Percentiles rank a stretch among this genome's conserved stretches.
These are phyloP conservation scores for Cacatua alba DNA, from an alignment of 2,113 vertebrate species.

Conservation along the genomic window DNA sequence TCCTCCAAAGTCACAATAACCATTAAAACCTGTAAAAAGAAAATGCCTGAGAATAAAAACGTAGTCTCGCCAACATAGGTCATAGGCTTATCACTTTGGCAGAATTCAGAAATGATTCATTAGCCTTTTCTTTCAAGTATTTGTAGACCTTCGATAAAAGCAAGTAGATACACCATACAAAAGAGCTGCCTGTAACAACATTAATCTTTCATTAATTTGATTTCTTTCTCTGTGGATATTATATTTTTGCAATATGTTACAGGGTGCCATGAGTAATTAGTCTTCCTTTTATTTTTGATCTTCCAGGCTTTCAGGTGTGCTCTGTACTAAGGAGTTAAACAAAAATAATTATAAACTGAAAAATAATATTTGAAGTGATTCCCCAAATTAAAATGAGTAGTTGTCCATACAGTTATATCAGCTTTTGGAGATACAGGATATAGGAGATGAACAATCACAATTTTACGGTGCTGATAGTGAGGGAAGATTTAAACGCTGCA, in stretches of 20 bases:
- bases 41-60: neutral
- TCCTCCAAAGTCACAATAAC: neutral
- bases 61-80: accelerated
- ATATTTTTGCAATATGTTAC: neutral
- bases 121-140: neutral
- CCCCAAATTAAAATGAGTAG: neutral
- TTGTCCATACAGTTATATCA: neutral
- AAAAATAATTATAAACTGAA: neutral
- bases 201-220: conserved; percentile 54
- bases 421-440: neutral
- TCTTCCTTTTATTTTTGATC: neutral
- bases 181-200: conserved; percentile 31
- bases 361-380: neutral
- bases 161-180: neutral
- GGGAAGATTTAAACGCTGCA: neutral
- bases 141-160: conserved; percentile 14
- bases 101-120: neutral
- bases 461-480: neutral
- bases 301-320: neutral
- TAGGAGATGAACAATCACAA: neutral
- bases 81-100: neutral
- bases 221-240: neutral
- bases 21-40: neutral
- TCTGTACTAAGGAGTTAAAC: neutral
- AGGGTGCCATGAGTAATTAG: neutral